Base-by-base conservation (phyloP, 2,797 vertebrate genomes). In the Sebastes wilsoni region DNA sequence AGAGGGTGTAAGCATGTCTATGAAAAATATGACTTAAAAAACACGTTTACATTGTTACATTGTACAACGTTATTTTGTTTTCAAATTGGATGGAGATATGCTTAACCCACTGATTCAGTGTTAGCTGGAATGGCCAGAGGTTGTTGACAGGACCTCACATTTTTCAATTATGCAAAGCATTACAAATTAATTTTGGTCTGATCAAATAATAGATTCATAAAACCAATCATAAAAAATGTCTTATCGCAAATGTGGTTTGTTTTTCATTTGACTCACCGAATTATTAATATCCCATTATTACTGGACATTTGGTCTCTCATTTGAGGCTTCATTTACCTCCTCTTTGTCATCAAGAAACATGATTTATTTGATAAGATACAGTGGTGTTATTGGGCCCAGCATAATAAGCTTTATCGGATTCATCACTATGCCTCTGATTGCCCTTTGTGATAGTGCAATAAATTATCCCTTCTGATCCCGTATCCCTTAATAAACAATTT, bases 401-500 rank as follows among this genome's bases (percentile, higher is more conserved):
- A 64, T 94, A 92, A 95, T 95, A 90, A 92, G 72, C 91, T 87
- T 88, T 86, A 90, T 95, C 87, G 66, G 80, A 93, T 93, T 94
- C 88, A 77, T 74, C 74, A 65, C 75, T 80, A 66, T 64, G 83
- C 82, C 79, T 88, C 83, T 88, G 89, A 92, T 91, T 92, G 89
- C 73, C 82, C 88, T 92, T 89, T 94, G 88, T 93, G 87, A 91
- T 93, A 80, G 91, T 58, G 85, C 90, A 91, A 94, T 95, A 92
- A 93, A 94, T 95, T 91, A 94, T 92, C 86, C 84, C 70, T 52
- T 86, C 87, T 93, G 85, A 88, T 93, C 90, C 86, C 75, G 77
- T 87, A 94, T 30, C 72, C 87, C 71, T 82, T 92, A 94, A 95
- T 95, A 95, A 95, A 94, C 92, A 94, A 89, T 93, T 92, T 92